Base-by-base conservation (phyloP, 2,888 invertebrate genomes). In the Caenorhabditis plicata region DNA sequence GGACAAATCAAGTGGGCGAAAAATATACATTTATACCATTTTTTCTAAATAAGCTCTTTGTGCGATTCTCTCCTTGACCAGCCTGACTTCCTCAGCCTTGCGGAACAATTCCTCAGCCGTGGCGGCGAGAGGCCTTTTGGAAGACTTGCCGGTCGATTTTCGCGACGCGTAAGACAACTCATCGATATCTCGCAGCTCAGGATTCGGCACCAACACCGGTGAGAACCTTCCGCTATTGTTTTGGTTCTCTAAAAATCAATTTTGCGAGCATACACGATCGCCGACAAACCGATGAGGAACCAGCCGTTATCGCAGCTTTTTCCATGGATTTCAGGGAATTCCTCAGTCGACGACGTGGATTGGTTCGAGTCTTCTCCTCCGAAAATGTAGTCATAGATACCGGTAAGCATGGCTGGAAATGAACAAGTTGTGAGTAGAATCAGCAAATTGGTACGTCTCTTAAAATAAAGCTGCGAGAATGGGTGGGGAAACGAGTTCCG, bases 381-480 rank as follows among this genome's bases (percentile, higher is more conserved):
- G 48, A 55, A 55, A 35, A 55, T 33, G 26, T 55, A 55, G 27
- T 32, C 55, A 43, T 55, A 55, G 44, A 55, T 25, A 27, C 49
- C 49, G 49, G 49, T 27, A 27, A 55, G 55, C 55, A 55, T 55
- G n/a, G n/a, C n/a, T n/a, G n/a, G n/a, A n/a, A n/a, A n/a, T n/a
- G n/a, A n/a, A n/a, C n/a, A n/a, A n/a, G n/a, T n/a, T n/a, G n/a
- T n/a, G n/a, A n/a, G n/a, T n/a, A n/a, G n/a, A n/a, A n/a, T n/a
- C n/a, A n/a, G n/a, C n/a, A n/a, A n/a, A n/a, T n/a, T n/a, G n/a
- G n/a, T n/a, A n/a, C n/a, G n/a, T n/a, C n/a, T n/a, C n/a, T n/a
- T n/a, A n/a, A n/a, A n/a, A n/a, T n/a, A n/a, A n/a, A n/a, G n/a
- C n/a, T n/a, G n/a, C n/a, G n/a, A n/a, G n/a, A n/a, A n/a, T n/a